Conservation (phyloP, 2,888 invertebrate species). For the Agrotis clavis region DNA sequence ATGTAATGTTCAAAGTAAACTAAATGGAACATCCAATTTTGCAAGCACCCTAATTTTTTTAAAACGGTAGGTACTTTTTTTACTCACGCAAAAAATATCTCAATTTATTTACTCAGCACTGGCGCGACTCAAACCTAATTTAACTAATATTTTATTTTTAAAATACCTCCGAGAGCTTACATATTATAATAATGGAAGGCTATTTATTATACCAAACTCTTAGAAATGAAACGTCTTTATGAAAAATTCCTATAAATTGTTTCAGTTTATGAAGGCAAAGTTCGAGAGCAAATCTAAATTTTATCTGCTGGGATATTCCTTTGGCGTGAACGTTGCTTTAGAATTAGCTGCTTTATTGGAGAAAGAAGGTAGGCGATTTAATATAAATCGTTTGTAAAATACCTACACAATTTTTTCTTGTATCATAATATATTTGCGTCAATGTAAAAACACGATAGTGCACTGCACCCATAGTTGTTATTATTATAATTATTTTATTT, state of each 20-base stretch:
- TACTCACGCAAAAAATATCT: constrained; percentile 8
- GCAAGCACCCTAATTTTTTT: constrained; percentile 1
- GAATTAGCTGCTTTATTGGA: constrained; percentile 78
- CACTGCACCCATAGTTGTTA: too few species aligned
- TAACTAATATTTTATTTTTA: constrained; percentile 54
- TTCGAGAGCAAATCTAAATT: constrained; percentile 70
- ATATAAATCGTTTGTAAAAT: not conserved
- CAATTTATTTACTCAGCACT: constrained; percentile 33
- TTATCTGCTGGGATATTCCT: constrained; percentile 76
- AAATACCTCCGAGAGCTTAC: constrained; percentile 50
- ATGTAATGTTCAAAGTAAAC: not conserved
- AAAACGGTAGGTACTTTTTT: constrained; percentile 2
- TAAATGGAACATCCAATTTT: not conserved
- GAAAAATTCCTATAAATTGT: constrained; percentile 50
- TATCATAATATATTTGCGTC: too few species aligned
- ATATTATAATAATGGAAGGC: constrained; percentile 55
- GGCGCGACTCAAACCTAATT: constrained; percentile 40
- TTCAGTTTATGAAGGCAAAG: constrained; percentile 69
- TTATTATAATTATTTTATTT: too few species aligned
- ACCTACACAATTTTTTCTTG: too few species aligned
- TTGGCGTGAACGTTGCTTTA: constrained; percentile 78
- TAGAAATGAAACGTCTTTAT: constrained; percentile 49
- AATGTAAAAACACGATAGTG: too few species aligned
- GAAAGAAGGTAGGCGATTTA: constrained; percentile 76
- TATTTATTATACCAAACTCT: constrained; percentile 51